phyloP scores from a whole-genome alignment of 2,797 vertebrate genomes.

The Benthosema pterotum region DNA sequence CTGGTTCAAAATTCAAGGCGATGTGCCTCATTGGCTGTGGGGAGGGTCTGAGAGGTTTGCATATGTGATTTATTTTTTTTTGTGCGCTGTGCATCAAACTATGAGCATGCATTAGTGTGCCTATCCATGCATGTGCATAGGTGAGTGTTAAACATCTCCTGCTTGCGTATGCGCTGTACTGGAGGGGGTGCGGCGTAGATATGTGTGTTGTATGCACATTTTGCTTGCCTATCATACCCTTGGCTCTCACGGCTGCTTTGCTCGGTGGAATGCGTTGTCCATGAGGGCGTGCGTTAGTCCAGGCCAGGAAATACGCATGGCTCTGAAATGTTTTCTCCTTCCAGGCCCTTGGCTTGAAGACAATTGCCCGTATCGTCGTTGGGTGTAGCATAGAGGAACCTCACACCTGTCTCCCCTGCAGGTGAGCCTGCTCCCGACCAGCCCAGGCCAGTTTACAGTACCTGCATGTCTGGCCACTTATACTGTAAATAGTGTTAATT shows the following conservation, averaged over 20 bases:
- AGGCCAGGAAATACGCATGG: slow-evolving; percentile 68
- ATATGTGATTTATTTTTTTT: slow-evolving; percentile 23
- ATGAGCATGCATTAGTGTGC: slow-evolving; percentile 1
- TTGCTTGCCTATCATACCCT: slow-evolving; percentile 24
- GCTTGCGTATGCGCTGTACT: not conserved
- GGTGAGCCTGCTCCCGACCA: slow-evolving; percentile 55
- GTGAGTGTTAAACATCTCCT: slow-evolving; percentile 14
- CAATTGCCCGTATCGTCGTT: slow-evolving; percentile 69
- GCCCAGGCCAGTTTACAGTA: slow-evolving; percentile 30
- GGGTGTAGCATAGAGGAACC: slow-evolving; percentile 29
- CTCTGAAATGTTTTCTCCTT: slow-evolving; percentile 65
- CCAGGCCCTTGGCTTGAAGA: slow-evolving; percentile 47
- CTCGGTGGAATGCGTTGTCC: slow-evolving; percentile 73
- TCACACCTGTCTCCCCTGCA: slow-evolving; percentile 76
- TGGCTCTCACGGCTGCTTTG: slow-evolving; percentile 70
- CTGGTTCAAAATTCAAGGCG: slow-evolving; percentile 67
- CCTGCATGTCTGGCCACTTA: slow-evolving; percentile 31
- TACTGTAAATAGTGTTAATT: not conserved
- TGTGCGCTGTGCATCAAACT: not conserved
- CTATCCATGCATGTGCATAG: not conserved
- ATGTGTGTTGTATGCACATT: slow-evolving; percentile 40
- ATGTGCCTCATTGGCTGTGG: slow-evolving; percentile 68
- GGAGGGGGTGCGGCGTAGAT: slow-evolving; percentile 9
- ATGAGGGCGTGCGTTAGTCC: slow-evolving; percentile 69
- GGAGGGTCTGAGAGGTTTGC: slow-evolving; percentile 65